Base-by-base conservation (phyloP, 1,140 invertebrate genomes). In the Pogonomyrmex barbatus region DNA sequence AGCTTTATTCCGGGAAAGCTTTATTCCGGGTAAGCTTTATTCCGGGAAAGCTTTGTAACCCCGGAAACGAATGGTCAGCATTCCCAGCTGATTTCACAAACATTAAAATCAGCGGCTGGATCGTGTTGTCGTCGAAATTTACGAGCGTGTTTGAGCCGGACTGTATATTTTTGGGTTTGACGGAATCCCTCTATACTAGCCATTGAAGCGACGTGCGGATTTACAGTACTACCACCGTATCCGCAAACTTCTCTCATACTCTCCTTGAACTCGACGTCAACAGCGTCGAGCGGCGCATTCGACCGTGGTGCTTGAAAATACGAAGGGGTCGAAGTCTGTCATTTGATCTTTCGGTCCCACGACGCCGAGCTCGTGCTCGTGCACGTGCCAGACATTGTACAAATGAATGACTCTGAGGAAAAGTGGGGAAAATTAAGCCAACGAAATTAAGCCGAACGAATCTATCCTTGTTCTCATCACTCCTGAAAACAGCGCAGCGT, bases 121-220 rank as follows among this genome's bases (percentile, higher is more conserved):
- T 78, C 12, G 65, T 58, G 54, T 70, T 71, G 87, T 84, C 56
- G 65, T n/a, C 24, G 8, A 17, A 62, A 90, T 89, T 90, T 89
- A 90, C 76, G 88, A 89, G 76, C 54, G 63, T 89, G 88, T 90
- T 90, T 86, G 87, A n/a, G 89, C 75, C 78, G 67, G 54, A 52
- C 71, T 76, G 54, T 86, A 39, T 86, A 76, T 54, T 76, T 88
- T 87, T 86, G 76, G 65, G 14, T 52, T 82, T 68, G 77, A 67
- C 54, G 78, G 6, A 6, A 86, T 58, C 33, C 2, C 36, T 56
- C 47, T 58, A 42, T 63, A 65, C 33, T 24, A 67, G 36, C 14
- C 33, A n/a, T 5, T 33, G 45, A 52, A 56, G 36, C 10, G 4
- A 54, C 39, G 5, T 36, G 36, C 47, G 65, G 24, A 56, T 81